Percentiles rank a stretch among this genome's conserved stretches.
phyloP scores from a whole-genome alignment of 2,888 invertebrate species.

The Sarcophaga subvicina region DNA sequence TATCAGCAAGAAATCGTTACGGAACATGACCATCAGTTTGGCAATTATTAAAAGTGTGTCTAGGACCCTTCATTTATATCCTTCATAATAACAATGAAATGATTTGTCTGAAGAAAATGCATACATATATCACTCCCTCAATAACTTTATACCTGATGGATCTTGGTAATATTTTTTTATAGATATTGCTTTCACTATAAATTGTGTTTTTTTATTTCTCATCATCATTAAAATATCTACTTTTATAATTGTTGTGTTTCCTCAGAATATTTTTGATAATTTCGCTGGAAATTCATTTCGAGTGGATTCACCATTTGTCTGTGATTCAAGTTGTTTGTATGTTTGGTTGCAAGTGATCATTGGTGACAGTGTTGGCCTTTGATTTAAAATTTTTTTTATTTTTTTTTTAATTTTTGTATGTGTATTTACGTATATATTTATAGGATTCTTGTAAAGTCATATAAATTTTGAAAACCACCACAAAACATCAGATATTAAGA shows the following conservation, averaged over 20 bases:
- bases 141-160: background rate
- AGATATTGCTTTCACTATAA: constrained; percentile 25
- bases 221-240: background rate
- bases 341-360: too few relatives aligned
- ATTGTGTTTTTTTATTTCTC: constrained; percentile 17
- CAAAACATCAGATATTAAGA: background rate
- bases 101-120: background rate
- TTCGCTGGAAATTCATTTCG: constrained; percentile 28
- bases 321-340: too few relatives aligned
- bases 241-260: constrained; percentile 2
- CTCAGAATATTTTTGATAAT: constrained; percentile 11
- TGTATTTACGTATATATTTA: too few relatives aligned
- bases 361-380: too few relatives aligned
- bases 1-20: too few relatives aligned
- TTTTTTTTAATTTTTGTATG: too few relatives aligned
- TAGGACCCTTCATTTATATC: background rate
- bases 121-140: background rate
- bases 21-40: background rate
- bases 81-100: background rate
- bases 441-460: too few relatives aligned
- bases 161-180: background rate
- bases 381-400: too few relatives aligned
- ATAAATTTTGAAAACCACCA: too few relatives aligned
- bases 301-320: background rate
- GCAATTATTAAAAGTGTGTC: background rate